Evolutionary conservation across 2,888 invertebrate species (phyloP), one percentile per base, ranked within the genome.

Genomic region (Cephus sareptanus): DNA sequence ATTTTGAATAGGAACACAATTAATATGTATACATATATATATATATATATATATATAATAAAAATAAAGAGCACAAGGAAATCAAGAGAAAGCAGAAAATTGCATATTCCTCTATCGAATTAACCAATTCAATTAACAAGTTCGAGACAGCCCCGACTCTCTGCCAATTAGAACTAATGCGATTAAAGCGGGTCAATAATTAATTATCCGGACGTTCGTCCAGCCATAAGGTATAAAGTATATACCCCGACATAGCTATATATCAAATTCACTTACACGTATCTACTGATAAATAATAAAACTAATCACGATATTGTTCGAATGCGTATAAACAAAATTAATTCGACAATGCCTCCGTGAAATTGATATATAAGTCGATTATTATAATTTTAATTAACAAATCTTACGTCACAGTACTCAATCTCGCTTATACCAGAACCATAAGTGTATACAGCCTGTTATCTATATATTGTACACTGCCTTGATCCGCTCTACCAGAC

Each of bases 101-200:
- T 81, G 81, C 56, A 9, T 56, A 23, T 86, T 86, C 82, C 87
- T 86, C 86, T 85, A 87, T 87, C 85, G 85, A 81, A 85, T 87
- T 88, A 88, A 88, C 87, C 85, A 88, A 88, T 88, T 88, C 84
- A 87, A 88, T 88, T 88, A 88, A 88, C 89, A 87, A 88, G 83
- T 87, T 84, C 83, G 82, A 83, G 86, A 86, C 84, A 83, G 77
- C 80, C 81, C 83, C 82, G 81, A 74, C 80, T 81, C 79, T 82
- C 81, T 75, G 79, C 86, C 86, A 88, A 89, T 88, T 88, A 87
- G 82, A 87, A 78, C 84, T 87, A 88, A 88, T 87, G 83, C 84
- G 86, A 88, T 88, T 88, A 88, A 87, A 88, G 83, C 83, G 83
- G 84, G 83, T 88, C 87, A 86, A 87, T 87, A 87, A 88, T 88